These are phyloP conservation scores for Torymus texanus DNA, from an alignment of 2,888 invertebrate genomes.

Conservation along the genomic window DNA sequence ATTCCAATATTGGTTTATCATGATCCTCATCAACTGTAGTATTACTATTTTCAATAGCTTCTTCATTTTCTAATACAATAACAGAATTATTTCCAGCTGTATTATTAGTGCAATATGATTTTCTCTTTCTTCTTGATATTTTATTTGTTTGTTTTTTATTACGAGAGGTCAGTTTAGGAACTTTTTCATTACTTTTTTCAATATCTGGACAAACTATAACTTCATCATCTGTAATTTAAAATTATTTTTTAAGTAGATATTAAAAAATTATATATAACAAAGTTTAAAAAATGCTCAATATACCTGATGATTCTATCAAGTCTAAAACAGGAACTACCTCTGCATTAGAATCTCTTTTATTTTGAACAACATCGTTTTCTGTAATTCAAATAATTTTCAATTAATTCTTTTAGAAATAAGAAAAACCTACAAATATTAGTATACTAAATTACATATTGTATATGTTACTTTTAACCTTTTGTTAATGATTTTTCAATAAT, in stretches of 20 bases:
- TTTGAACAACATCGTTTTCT: not conserved
- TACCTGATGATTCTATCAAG: not conserved
- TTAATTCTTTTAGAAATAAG: not conserved
- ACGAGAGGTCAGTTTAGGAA: not conserved
- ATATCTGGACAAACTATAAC: not conserved
- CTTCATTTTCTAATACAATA: too few relatives aligned
- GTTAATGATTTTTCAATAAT: too few relatives aligned
- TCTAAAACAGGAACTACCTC: not conserved
- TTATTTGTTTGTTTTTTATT: too few relatives aligned
- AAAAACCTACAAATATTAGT: too few relatives aligned
- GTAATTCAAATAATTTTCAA: not conserved
- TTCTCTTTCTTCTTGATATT: too few relatives aligned
- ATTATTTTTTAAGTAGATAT: conserved; percentile 1
- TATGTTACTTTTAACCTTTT: too few relatives aligned
- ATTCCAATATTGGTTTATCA: not conserved
- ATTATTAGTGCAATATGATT: too few relatives aligned
- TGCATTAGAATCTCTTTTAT: not conserved
- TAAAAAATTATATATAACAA: not conserved
- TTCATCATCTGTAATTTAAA: not conserved
- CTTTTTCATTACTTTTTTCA: not conserved
- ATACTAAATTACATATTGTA: too few relatives aligned
- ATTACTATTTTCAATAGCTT: not conserved
- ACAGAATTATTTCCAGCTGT: too few relatives aligned
- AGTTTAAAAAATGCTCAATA: not conserved
- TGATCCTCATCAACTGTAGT: not conserved